A percentile compares a stretch with the other conserved stretches of the same genome.
These are phyloP conservation scores for Apistogramma diplotaenia DNA, from an alignment of 2,113 vertebrate genomes.

Conservation along the genomic window DNA sequence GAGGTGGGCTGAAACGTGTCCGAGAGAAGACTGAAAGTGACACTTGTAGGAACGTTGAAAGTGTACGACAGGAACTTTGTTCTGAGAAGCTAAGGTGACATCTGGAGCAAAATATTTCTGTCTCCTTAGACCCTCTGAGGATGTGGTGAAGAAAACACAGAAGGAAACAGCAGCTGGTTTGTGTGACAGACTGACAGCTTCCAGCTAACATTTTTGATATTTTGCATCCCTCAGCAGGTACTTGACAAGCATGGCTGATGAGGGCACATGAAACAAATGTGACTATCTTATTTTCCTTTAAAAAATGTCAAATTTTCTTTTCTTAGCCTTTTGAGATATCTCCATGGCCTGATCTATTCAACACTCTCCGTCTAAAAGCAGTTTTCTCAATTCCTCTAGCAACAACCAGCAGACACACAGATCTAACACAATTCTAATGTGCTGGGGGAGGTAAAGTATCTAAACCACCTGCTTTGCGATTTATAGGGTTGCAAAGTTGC, in stretches of 20 bases:
- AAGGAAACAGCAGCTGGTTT: conserved; percentile 2
- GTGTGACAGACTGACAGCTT: neutral
- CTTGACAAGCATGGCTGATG: neutral
- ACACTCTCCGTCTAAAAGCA: neutral
- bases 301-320: no score
- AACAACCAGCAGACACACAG: neutral
- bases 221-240: neutral
- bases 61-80: neutral
- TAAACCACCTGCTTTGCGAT: neutral
- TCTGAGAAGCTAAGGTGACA: neutral
- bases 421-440: neutral
- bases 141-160: neutral
- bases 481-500: neutral
- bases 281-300: neutral
- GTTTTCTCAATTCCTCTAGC: neutral
- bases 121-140: neutral
- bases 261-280: neutral
- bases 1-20: neutral
- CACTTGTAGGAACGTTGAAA: neutral
- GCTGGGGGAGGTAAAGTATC: neutral
- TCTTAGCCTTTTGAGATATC: no score
- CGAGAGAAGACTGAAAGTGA: neutral
- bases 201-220: neutral
- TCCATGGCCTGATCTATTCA: neutral
- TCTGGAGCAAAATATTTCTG: conserved; percentile 14